phyloP scores from a whole-genome alignment of 2,797 vertebrate genomes.

The Oceanodroma leucorhoa region DNA sequence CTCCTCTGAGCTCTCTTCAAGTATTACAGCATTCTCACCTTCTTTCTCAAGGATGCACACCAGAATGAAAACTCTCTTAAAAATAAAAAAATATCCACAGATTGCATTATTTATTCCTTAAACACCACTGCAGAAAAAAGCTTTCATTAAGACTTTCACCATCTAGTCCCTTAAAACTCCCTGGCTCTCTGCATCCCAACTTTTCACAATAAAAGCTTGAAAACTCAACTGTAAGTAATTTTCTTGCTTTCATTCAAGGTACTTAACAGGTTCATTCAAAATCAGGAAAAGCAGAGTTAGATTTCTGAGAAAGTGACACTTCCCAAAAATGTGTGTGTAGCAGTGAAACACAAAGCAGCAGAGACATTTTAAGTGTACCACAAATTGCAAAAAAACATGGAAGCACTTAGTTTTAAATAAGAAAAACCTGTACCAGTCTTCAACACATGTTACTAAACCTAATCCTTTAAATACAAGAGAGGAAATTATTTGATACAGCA shows the following conservation, averaged over 20 bases:
- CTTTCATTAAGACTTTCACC: not conserved
- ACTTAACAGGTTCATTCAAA: slow-evolving; percentile 53
- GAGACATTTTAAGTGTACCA: slow-evolving; percentile 75
- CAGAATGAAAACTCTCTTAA: not conserved
- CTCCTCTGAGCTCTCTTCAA: not conserved
- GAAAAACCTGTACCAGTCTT: slow-evolving; percentile 74
- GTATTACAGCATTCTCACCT: not conserved
- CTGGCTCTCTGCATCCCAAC: not conserved
- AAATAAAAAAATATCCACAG: not conserved
- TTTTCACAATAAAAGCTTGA: not conserved
- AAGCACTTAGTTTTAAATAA: slow-evolving; percentile 78
- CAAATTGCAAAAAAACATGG: slow-evolving; percentile 76
- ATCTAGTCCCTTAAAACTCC: not conserved
- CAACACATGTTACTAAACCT: slow-evolving; percentile 65
- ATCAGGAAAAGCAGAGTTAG: slow-evolving; percentile 38
- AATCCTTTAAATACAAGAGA: slow-evolving; percentile 57
- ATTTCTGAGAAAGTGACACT: slow-evolving; percentile 65
- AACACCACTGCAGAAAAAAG: not conserved
- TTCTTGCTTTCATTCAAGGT: slow-evolving; percentile 45
- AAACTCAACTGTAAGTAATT: not conserved
- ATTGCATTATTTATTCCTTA: not conserved
- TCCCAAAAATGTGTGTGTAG: slow-evolving; percentile 58
- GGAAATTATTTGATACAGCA: slow-evolving; percentile 52
- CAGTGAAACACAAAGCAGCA: slow-evolving; percentile 70
- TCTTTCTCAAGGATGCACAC: not conserved